Percentiles rank a stretch among this genome's conserved stretches.
These are phyloP conservation scores for Dolichomitus sp. DNA, from an alignment of 2,888 invertebrate species.

Conservation along the genomic window DNA sequence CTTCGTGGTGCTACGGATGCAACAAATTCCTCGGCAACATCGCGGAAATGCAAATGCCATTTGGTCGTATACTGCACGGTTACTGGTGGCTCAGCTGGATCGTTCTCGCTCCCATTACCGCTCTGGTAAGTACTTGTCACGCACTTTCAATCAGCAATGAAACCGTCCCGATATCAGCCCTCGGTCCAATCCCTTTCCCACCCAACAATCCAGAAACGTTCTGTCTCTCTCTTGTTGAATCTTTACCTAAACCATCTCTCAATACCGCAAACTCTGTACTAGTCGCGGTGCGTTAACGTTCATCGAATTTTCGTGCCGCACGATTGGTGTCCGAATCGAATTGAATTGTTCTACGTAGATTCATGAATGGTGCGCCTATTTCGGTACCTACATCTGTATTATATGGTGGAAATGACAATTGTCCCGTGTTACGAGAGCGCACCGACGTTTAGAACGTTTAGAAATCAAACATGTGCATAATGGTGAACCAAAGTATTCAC, in stretches of 20 bases:
- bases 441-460: background rate
- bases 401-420: conserved; percentile 1
- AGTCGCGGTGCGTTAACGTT: conserved; percentile 25
- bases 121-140: conserved; percentile 89
- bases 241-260: conserved; percentile 31
- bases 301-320: conserved; percentile 39
- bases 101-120: conserved; percentile 90
- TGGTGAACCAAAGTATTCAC: background rate
- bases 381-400: background rate
- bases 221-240: background rate
- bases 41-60: conserved; percentile 89
- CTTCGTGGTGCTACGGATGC: conserved; percentile 91
- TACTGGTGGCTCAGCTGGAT: conserved; percentile 93
- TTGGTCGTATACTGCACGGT: conserved; percentile 87
- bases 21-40: conserved; percentile 88
- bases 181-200: background rate
- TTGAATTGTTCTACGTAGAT: conserved; percentile 23
- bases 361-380: conserved; percentile 19
- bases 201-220: conserved; percentile 6
- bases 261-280: conserved; percentile 10
- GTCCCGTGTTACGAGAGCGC: background rate
- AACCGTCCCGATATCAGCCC: conserved; percentile 16
- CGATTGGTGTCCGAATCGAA: conserved; percentile 13
- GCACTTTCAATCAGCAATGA: conserved; percentile 54
- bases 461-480: background rate